Percentiles rank a stretch among this genome's conserved stretches.
These are phyloP conservation scores for Hymenopus coronatus DNA, from an alignment of 2,888 invertebrate genomes.

Conservation along the genomic window DNA sequence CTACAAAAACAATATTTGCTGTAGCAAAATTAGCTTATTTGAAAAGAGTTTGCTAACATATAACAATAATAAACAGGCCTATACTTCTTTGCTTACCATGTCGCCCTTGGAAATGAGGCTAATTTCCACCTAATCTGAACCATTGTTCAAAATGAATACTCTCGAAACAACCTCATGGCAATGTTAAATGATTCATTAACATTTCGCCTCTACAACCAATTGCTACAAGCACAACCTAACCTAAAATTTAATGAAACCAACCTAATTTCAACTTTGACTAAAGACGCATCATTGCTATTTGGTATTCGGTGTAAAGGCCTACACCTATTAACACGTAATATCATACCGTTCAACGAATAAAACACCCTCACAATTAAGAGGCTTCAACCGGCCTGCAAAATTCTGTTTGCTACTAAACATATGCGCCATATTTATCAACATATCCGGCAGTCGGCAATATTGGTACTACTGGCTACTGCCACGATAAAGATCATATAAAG, in stretches of 20 bases:
- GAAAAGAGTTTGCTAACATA: neutral
- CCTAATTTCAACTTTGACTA: neutral
- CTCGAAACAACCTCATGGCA: neutral
- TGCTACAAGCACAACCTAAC: neutral
- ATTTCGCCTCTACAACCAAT: neutral
- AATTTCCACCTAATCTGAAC: slow-evolving; percentile 25
- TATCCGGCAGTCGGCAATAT: neutral
- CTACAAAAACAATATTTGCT: neutral
- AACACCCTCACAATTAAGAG: neutral
- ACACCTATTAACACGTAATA: neutral
- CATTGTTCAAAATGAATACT: neutral
- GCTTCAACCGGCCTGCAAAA: neutral
- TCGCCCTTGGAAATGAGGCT: slow-evolving; percentile 15
- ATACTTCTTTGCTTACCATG: slow-evolving; percentile 14
- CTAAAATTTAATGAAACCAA: neutral
- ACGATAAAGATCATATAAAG: no score
- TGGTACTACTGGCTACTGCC: neutral
- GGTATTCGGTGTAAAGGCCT: neutral
- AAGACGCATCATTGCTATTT: neutral
- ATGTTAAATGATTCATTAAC: neutral
- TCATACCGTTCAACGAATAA: neutral
- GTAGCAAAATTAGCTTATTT: neutral
- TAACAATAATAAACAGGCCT: neutral
- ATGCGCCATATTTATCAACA: neutral
- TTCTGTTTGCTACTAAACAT: neutral